phyloP scores from a whole-genome alignment of 2,888 invertebrate species.

The Diarsia mendica region DNA sequence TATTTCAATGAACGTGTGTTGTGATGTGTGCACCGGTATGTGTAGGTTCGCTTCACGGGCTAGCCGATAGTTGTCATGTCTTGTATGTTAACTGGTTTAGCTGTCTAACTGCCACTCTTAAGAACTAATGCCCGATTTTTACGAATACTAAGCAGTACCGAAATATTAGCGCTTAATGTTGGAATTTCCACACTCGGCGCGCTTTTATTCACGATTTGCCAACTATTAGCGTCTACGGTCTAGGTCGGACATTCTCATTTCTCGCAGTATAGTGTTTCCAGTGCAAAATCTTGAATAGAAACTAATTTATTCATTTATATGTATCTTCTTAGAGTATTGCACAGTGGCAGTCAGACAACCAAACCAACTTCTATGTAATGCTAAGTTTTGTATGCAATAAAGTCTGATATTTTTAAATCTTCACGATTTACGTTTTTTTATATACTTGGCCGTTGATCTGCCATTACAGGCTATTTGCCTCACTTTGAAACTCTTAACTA shows the following conservation, averaged over 20 bases:
- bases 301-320: not conserved
- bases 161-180: not conserved
- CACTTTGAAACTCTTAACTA: slow-evolving; percentile 26
- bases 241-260: not conserved
- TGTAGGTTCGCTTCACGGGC: slow-evolving; percentile 58
- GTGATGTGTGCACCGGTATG: slow-evolving; percentile 63
- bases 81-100: slow-evolving; percentile 41
- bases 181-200: not conserved
- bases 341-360: slow-evolving; percentile 32
- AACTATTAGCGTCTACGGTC: not conserved
- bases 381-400: slow-evolving; percentile 70
- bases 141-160: not conserved
- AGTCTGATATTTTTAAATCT: slow-evolving; percentile 68
- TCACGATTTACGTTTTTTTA: slow-evolving; percentile 57
- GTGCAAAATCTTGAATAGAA: not conserved
- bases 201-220: not conserved
- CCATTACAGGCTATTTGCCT: slow-evolving; percentile 46
- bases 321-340: not conserved
- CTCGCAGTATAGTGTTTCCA: slow-evolving; percentile 23
- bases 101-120: slow-evolving; percentile 27
- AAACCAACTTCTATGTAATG: slow-evolving; percentile 45
- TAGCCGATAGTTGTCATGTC: slow-evolving; percentile 61
- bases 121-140: not conserved
- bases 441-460: slow-evolving; percentile 50
- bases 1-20: slow-evolving; percentile 62